A percentile compares a stretch with the other conserved stretches of the same genome.
phyloP scores from a whole-genome alignment of 2,113 vertebrate species.

The Dendropsophus ebraccatus region DNA sequence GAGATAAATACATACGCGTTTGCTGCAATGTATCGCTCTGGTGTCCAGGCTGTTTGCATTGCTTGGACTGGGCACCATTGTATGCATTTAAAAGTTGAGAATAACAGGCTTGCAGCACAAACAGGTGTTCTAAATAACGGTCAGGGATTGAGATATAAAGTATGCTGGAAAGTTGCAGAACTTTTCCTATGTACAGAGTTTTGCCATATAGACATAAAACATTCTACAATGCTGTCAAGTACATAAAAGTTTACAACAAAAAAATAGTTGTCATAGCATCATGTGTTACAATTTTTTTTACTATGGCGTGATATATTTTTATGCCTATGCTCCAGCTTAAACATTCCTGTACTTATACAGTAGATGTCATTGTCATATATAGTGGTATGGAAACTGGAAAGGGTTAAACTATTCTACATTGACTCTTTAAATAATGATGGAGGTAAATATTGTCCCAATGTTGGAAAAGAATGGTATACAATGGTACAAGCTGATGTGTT shows the following conservation, averaged over 20 bases:
- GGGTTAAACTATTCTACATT: neutral
- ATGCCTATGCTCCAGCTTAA: neutral
- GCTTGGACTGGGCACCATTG: no score
- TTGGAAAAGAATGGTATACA: neutral
- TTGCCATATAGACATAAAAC: neutral
- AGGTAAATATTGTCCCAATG: neutral
- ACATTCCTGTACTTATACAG: neutral
- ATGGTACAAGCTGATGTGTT: neutral
- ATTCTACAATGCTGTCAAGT: neutral
- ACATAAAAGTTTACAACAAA: neutral
- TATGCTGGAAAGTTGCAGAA: no score
- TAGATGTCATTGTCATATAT: neutral
- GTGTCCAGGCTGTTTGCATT: no score
- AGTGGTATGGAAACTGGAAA: no score
- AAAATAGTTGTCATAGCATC: neutral
- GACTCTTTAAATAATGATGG: neutral
- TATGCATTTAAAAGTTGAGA: no score
- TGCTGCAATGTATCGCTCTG: no score
- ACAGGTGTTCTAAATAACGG: no score
- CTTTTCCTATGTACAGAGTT: no score
- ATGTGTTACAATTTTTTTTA: neutral
- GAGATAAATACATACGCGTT: neutral
- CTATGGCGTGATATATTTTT: neutral
- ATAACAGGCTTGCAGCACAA: no score
- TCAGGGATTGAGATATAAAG: no score